A percentile compares a stretch with the other conserved stretches of the same genome.
These are phyloP conservation scores for Saxidomus purpurata DNA, from an alignment of 1,140 invertebrate genomes.

Conservation along the genomic window DNA sequence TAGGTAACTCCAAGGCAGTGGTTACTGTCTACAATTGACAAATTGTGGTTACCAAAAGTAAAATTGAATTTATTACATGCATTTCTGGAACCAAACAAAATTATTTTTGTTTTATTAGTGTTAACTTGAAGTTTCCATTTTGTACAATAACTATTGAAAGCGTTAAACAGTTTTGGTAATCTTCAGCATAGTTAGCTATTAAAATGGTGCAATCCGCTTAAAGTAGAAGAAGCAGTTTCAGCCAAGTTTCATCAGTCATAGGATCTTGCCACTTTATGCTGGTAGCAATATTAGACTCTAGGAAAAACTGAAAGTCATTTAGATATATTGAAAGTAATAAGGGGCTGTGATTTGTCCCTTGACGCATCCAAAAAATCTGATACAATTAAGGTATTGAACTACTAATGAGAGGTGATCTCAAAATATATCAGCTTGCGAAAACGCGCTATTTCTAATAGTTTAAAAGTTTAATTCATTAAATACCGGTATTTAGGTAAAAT, in stretches of 20 bases:
- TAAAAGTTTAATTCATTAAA: too few species aligned
- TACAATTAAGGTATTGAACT: not conserved
- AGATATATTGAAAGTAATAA: constrained; percentile 27
- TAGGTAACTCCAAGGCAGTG: constrained; percentile 48
- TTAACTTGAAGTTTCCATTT: constrained; percentile 2
- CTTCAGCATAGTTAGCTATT: not conserved
- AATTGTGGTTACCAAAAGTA: not conserved
- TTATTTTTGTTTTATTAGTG: not conserved
- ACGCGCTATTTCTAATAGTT: too few species aligned
- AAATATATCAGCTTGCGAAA: too few species aligned
- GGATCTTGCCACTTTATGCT: not conserved
- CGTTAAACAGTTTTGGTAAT: not conserved
- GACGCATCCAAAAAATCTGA: constrained; percentile 15
- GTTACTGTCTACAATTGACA: not conserved
- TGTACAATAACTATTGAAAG: not conserved
- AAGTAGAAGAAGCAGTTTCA: not conserved
- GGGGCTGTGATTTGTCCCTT: constrained; percentile 31
- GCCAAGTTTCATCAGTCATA: not conserved
- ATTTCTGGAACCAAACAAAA: not conserved
- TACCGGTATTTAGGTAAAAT: too few species aligned
- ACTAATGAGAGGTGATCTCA: too few species aligned
- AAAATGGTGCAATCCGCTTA: not conserved
- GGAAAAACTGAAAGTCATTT: constrained; percentile 8
- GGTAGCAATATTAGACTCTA: not conserved
- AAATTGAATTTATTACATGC: not conserved